Evolutionary conservation across 2,113 vertebrate genomes (phyloP), one percentile per base, ranked within the genome.

Genomic region (Smithornis capensis): DNA sequence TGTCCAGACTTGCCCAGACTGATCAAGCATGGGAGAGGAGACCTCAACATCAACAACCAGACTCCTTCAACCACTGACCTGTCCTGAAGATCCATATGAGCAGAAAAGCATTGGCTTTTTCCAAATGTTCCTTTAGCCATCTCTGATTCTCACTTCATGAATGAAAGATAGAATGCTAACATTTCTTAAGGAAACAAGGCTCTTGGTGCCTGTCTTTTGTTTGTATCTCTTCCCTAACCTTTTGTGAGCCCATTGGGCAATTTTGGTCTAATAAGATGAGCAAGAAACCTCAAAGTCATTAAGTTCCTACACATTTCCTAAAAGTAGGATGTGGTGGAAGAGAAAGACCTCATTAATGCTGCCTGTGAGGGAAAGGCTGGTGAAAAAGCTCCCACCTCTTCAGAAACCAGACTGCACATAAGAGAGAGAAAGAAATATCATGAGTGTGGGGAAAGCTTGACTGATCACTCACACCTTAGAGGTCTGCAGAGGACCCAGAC

Each of bases 291-390:
- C 28, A 65, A 49, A 80, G 79, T 27, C n/a, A 89, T 55, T 21
- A 83, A 81, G 81, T 55, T 92, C 60, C 90, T 40, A 55, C 73
- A 60, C 1, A 2, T 76, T 94, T 90, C 90, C 25, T 2, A 75
- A 83, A 95, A 92, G 90, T 8, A 88, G 21, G 16, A 14, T 50
- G 85, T 92, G 67, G 90, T 86, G 64, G 88, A 83, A 71, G 60
- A 95, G 35, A 92, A 87, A 91, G 75, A 70, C 69, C 42, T 95
- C 60, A 81, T 88, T 93, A 92, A 80, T 29, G 50, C 55, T 85
- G 88, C n/a, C 79, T 80, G 67, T 38, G 45, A 75, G 71, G 42
- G 63, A 83, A 86, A 90, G 65, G 67, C 40, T 93, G 83, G 40
- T 10, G 45, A 90, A 78, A 31, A 92, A 83, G 80, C 82, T 91